These are phyloP conservation scores for Pristionchus arcanus DNA, from an alignment of 2,888 invertebrate genomes.

Conservation along the genomic window DNA sequence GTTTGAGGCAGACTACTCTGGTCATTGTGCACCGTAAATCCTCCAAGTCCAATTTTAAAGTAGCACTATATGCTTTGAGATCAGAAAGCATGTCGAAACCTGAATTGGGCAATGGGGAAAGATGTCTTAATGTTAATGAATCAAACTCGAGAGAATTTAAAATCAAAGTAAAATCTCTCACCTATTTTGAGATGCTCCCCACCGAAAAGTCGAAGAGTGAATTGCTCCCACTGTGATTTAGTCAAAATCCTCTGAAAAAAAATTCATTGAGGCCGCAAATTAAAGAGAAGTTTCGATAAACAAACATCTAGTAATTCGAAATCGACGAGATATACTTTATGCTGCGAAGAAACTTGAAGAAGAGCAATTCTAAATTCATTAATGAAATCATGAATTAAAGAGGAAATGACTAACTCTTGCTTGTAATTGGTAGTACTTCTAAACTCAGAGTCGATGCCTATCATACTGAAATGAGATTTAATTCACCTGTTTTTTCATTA, in stretches of 20 bases:
- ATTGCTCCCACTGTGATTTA: not conserved
- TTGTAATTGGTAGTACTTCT: not conserved
- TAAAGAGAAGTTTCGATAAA: not conserved
- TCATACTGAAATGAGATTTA: slow-evolving; percentile 9
- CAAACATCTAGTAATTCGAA: slow-evolving; percentile 17
- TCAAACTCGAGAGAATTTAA: not conserved
- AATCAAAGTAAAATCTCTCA: not conserved
- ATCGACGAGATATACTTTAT: slow-evolving; percentile 36
- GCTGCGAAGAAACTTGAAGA: slow-evolving; percentile 39
- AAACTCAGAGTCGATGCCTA: slow-evolving; percentile 52
- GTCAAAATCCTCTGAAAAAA: not conserved
- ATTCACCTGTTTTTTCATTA: not conserved
- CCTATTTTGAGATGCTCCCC: slow-evolving; percentile 44
- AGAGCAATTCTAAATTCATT: slow-evolving; percentile 43
- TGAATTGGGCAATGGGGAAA: not conserved
- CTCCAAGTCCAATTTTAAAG: not conserved
- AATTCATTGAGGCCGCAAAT: not conserved
- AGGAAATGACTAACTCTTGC: slow-evolving; percentile 25
- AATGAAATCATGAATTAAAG: not conserved
- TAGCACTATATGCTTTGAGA: not conserved
- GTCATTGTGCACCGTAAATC: not conserved
- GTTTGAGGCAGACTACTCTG: slow-evolving; percentile 41
- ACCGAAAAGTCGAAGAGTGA: slow-evolving; percentile 11
- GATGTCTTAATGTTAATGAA: not conserved
- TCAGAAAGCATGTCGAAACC: slow-evolving; percentile 54